These are phyloP conservation scores for Pogonocherus hispidulus DNA, from an alignment of 2,888 invertebrate genomes.

Conservation along the genomic window DNA sequence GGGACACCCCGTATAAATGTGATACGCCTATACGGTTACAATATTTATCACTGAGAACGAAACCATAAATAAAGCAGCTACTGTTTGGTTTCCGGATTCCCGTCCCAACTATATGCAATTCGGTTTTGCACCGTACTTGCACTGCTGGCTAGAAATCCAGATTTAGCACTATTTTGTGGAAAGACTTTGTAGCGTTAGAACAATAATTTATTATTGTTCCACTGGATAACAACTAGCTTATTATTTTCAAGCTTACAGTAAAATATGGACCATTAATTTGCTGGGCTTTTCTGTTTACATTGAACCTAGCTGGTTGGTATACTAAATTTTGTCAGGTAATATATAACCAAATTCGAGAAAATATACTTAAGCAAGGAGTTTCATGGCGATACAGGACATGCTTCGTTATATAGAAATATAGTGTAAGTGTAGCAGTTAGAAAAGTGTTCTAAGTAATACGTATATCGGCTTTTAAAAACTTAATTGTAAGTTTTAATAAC, in stretches of 20 bases:
- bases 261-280: conserved; percentile 17
- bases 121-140: neutral
- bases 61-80: conserved; percentile 23
- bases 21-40: no score
- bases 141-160: conserved; percentile 10
- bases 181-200: conserved; percentile 65
- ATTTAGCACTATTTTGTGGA: conserved; percentile 58
- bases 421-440: no score
- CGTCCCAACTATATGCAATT: neutral
- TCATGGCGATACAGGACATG: no score
- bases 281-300: neutral
- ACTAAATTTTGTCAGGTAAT: neutral
- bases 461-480: no score
- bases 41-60: neutral
- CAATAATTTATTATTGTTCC: conserved; percentile 49
- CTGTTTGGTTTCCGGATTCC: conserved; percentile 8
- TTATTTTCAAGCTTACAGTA: conserved; percentile 29
- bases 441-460: no score
- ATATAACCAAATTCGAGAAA: no score
- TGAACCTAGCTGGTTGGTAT: neutral
- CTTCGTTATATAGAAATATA: no score
- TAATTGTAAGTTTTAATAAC: no score
- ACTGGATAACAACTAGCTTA: conserved; percentile 35
- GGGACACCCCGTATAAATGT: no score
- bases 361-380: no score